phyloP scores from a whole-genome alignment of 2,888 invertebrate species.

The Eudasyphora cyanicolor region DNA sequence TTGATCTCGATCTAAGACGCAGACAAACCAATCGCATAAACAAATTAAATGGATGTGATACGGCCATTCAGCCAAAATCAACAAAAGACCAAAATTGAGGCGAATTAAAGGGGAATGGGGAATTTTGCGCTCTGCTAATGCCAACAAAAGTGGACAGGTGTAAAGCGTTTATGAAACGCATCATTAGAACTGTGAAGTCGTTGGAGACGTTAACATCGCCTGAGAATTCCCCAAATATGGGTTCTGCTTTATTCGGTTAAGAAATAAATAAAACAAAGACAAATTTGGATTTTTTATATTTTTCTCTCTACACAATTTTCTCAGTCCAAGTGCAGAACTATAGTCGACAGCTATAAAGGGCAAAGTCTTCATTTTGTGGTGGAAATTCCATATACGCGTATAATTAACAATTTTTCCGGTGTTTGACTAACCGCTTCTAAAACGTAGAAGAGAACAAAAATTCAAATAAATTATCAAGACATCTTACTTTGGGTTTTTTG shows the following conservation, averaged over 20 bases:
- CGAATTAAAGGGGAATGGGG: background rate
- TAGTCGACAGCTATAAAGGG: background rate
- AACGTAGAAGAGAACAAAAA: background rate
- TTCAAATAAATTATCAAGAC: background rate
- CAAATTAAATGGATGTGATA: background rate
- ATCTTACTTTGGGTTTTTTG: too few relatives aligned
- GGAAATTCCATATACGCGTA: slow-evolving; percentile 6
- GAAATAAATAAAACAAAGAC: background rate
- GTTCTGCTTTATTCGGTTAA: too few relatives aligned
- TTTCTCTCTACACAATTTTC: too few relatives aligned
- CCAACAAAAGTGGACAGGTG: background rate
- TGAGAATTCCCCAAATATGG: background rate
- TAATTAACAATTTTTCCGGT: background rate
- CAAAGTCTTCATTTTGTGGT: background rate
- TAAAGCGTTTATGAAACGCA: background rate
- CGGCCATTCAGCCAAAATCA: slow-evolving; percentile 13
- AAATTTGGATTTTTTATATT: background rate
- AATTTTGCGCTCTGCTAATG: background rate
- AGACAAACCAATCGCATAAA: too few relatives aligned
- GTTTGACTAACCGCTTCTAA: too few relatives aligned
- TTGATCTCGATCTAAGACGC: too few relatives aligned
- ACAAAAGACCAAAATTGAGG: background rate
- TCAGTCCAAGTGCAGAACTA: background rate
- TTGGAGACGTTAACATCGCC: background rate
- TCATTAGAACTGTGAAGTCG: background rate